Evolutionary conservation across 2,797 vertebrate genomes (phyloP).

Genomic region (Tinamus major): DNA sequence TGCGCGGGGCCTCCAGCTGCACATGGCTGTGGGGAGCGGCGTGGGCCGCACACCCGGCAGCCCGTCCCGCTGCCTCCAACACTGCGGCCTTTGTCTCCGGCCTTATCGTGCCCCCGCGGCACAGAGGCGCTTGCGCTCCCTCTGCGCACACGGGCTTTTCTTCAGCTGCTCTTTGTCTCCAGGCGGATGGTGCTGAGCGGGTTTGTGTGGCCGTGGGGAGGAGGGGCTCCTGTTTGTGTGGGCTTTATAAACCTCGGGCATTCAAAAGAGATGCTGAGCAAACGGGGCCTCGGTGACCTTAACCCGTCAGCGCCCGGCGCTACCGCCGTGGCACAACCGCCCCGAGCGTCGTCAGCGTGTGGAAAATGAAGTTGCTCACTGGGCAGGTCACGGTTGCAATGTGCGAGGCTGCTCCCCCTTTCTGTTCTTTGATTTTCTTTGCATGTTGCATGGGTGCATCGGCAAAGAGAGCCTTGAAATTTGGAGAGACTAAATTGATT

Average conservation of each 20-base stretch:
- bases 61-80: constrained; percentile 67
- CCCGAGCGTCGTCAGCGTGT: neutral
- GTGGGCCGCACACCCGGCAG: constrained; percentile 51
- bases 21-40: constrained; percentile 58
- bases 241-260: constrained; percentile 63
- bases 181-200: constrained; percentile 50
- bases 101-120: constrained; percentile 52
- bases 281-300: constrained; percentile 37
- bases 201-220: constrained; percentile 52
- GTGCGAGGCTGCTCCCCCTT: neutral
- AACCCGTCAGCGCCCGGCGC: constrained; percentile 4
- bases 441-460: neutral
- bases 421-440: neutral
- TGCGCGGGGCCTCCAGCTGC: constrained; percentile 59
- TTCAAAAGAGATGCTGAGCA: constrained; percentile 58
- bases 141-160: constrained; percentile 71
- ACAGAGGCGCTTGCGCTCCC: constrained; percentile 76
- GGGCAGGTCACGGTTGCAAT: neutral
- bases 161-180: constrained; percentile 67
- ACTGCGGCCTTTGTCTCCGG: constrained; percentile 77
- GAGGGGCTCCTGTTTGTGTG: constrained; percentile 54
- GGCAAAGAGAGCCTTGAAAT: neutral
- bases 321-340: neutral
- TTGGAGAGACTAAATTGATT: neutral
- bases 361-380: neutral